Evolutionary conservation across 2,797 vertebrate genomes (phyloP), one percentile per base, ranked within the genome.

Genomic region (Paedocypris micromegethes): DNA sequence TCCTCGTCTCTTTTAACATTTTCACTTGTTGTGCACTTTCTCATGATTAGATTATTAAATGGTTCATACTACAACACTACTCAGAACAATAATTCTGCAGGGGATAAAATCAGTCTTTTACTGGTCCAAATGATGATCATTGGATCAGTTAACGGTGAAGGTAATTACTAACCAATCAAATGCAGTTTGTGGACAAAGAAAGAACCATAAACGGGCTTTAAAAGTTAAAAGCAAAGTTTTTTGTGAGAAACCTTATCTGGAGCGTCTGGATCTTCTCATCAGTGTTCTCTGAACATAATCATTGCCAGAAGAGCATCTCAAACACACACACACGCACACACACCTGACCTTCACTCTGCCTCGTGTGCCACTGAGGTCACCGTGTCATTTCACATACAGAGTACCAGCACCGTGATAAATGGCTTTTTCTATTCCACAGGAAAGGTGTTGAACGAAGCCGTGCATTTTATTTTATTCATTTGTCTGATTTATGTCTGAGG

Each of bases 291-390:
- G 78, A 8, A 60, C 64, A 71, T 53, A 80, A 72, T 72, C 81
- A 77, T 66, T 85, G 81, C 69, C 80, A 70, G 56, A 67, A 74
- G 54, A 76, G 78, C 66, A 66, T 81, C 23, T 23, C 53, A 77
- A 83, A 48, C 72, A 78, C 40, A 74, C 72, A n/a, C 58, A 74
- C 8, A 53, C 54, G 59, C 44, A 0, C 75, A 78, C 50, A 74
- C 72, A 7, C 70, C 74, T 6, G 57, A 5, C 9, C 71, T 70
- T 75, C 79, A 57, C 68, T 59, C 38, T 77, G 74, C 47, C 81
- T 79, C 3, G 39, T 77, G 39, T 83, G 72, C 49, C 9, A 5
- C 47, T 53, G 23, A 54, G 50, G 50, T 42, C 66, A 54, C 6
- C 53, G 59, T 53, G 49, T 42, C 23, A 47, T 61, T 68, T 68